Percentiles rank a stretch among this genome's conserved stretches.
These are phyloP conservation scores for Limonius californicus DNA, from an alignment of 1,140 invertebrate species.

Conservation along the genomic window DNA sequence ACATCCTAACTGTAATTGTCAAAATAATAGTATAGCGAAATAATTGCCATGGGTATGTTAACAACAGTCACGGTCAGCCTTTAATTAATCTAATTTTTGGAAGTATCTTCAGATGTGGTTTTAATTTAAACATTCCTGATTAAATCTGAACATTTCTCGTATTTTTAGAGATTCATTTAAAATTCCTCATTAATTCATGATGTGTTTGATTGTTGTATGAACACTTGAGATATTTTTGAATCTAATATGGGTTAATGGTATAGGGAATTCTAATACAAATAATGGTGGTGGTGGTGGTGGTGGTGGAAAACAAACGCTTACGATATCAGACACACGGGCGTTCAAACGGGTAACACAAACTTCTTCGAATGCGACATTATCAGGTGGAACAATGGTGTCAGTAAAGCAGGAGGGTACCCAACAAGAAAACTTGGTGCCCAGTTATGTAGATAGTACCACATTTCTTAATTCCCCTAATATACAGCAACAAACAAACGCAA, in stretches of 20 bases:
- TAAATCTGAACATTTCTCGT: no score
- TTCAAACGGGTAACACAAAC: conserved; percentile 41
- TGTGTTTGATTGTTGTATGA: no score
- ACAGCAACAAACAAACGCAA: conserved; percentile 33
- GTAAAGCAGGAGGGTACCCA: conserved; percentile 53
- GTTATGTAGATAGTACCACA: conserved; percentile 59
- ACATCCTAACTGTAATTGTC: no score
- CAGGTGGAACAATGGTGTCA: conserved; percentile 36
- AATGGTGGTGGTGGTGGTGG: conserved; percentile 35
- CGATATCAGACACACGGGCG: conserved; percentile 34
- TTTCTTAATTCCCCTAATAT: conserved; percentile 58
- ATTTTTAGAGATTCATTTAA: no score
- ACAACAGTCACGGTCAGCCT: no score
- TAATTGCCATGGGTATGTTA: no score
- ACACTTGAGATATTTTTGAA: no score
- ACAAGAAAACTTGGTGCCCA: conserved; percentile 53
- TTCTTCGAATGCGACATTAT: conserved; percentile 33
- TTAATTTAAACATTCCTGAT: no score
- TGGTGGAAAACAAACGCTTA: conserved; percentile 28
- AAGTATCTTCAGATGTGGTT: no score
- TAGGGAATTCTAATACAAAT: conserved; percentile 43
- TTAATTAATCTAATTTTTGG: no score
- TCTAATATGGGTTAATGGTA: conserved; percentile 8
- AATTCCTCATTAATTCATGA: no score
- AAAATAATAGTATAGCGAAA: no score